Evolutionary conservation across 2,113 vertebrate species (phyloP), one percentile per base, ranked within the genome.

Genomic region (Hippolais icterina): DNA sequence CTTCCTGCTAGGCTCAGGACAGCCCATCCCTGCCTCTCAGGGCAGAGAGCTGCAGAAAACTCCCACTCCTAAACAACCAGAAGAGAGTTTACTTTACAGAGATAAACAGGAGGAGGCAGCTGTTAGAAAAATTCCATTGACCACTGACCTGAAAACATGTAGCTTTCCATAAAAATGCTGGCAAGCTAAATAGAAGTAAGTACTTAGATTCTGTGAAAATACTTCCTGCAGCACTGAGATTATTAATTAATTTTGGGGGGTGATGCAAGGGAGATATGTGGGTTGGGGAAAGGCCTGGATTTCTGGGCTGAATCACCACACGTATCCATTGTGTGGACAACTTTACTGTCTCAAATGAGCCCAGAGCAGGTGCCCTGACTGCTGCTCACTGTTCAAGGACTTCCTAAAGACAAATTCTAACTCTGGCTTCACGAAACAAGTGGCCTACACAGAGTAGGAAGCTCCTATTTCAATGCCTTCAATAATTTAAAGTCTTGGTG

Each of bases 21-120:
- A 44, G 18, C 50, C 76, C 9, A 21, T 56, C 68, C 95, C 86
- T 90, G 78, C 70, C 5, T 4, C 27, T 19, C 65, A 28, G 4
- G 2, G 42, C 56, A 39, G 52, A 54, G 61, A n/a, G 46, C 28
- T 72, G 85, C 49, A 59, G 92, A 89, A 89, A 74, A 85, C 52
- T 91, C 63, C 64, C 53, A 57, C 96, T 88, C 94, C 81, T 94
- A 97, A 98, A 97, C 88, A 95, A 88, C 80, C 28, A 61, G 70
- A 77, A 71, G 76, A 93, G 81, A 91, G 95, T 93, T 98, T 97
- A 93, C 91, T 95, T 97, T 95, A 81, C 94, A 97, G 95, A 97
- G 97, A 97, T 96, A 97, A 98, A 97, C 97, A 97, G 90, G 83
- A 96, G 84, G 81, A 97, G 81, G 91, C 97, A 98, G 97, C 97